Percentiles rank a stretch among this genome's conserved stretches.
phyloP scores from a whole-genome alignment of 2,113 vertebrate species.

The Thamnophis sirtalis region DNA sequence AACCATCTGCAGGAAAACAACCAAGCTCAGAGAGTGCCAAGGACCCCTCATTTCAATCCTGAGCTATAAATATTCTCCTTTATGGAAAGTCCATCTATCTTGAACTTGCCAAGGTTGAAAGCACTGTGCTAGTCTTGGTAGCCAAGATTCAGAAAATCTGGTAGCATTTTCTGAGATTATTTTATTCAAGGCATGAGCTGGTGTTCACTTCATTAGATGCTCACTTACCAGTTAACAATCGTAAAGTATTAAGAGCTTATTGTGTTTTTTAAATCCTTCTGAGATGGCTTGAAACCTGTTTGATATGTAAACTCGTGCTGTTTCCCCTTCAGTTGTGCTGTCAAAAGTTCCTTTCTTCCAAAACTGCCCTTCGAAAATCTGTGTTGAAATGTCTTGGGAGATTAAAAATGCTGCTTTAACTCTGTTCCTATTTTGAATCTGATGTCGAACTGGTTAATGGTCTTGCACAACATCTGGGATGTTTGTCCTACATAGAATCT shows the following conservation, averaged over 20 bases:
- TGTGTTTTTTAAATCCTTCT: background rate
- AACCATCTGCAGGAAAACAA: background rate
- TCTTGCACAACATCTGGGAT: background rate
- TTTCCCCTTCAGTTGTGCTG: background rate
- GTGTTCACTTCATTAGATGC: background rate
- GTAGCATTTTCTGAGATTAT: background rate
- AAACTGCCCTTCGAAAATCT: background rate
- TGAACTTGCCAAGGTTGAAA: background rate
- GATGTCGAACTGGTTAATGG: background rate
- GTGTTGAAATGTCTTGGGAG: background rate
- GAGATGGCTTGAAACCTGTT: background rate
- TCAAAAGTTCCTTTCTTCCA: background rate
- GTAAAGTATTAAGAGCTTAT: background rate
- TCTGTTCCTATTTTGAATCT: background rate
- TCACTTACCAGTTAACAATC: background rate
- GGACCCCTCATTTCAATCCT: background rate
- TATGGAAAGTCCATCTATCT: background rate
- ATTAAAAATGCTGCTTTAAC: background rate
- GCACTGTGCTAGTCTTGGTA: background rate
- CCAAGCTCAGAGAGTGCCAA: background rate
- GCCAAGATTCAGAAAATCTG: background rate
- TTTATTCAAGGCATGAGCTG: background rate
- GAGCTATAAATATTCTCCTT: background rate
- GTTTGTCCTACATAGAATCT: background rate
- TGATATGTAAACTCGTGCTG: background rate